Evolutionary conservation across 2,113 vertebrate genomes (phyloP).

Genomic region (Gavia stellata): DNA sequence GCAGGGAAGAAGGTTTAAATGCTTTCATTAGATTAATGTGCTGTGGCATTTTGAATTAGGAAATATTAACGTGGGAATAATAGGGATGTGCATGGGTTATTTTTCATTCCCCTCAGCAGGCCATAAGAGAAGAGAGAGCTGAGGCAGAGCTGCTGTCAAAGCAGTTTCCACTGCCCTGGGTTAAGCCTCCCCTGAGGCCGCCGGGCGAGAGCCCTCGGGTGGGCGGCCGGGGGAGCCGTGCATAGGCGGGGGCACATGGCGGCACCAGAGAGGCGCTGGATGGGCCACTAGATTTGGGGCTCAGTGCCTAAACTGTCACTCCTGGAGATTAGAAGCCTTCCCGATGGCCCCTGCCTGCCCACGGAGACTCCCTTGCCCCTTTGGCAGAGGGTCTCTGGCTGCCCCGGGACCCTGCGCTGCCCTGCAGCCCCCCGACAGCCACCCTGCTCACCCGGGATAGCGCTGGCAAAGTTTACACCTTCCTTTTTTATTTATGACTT

Average conservation of each 20-base stretch:
- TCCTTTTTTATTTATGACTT: background rate
- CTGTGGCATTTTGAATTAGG: background rate
- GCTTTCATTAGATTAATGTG: background rate
- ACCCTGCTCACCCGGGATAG: accelerated
- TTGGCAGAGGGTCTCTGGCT: background rate
- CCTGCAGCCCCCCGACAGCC: background rate
- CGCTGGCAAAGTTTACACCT: accelerated
- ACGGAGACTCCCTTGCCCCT: background rate
- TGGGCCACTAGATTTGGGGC: background rate
- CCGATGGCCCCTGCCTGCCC: accelerated
- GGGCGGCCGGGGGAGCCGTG: background rate
- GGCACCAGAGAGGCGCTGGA: background rate
- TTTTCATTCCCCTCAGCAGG: background rate
- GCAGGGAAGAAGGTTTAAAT: background rate
- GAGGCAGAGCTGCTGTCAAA: background rate
- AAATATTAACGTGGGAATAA: background rate
- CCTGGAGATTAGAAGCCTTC: background rate
- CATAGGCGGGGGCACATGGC: background rate
- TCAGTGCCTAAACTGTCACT: background rate
- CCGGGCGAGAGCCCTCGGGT: background rate
- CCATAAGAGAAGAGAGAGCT: background rate
- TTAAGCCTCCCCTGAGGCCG: background rate
- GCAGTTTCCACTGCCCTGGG: background rate
- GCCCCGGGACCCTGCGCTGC: accelerated
- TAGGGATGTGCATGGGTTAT: background rate